Conservation (phyloP, 2,797 vertebrate genomes). For the Poecilia gillii region DNA sequence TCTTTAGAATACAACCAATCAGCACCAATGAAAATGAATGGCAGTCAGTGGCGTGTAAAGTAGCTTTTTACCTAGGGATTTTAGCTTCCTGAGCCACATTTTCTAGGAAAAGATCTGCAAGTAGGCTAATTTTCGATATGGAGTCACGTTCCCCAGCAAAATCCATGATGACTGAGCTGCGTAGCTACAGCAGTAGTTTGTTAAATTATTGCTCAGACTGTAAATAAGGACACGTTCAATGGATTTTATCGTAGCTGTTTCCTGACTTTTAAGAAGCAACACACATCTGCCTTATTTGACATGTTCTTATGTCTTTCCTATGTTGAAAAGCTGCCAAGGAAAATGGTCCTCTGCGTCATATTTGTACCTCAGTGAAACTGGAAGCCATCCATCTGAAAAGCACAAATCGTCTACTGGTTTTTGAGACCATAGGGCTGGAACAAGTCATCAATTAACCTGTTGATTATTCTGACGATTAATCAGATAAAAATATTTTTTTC, state of each 20-base stretch:
- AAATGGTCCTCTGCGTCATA: not conserved
- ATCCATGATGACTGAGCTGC: no score
- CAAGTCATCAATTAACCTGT: no score
- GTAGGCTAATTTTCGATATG: no score
- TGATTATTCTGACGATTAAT: no score
- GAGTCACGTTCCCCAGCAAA: no score
- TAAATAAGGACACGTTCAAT: not conserved
- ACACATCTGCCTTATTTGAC: not conserved
- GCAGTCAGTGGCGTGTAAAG: not conserved
- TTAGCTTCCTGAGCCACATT: no score
- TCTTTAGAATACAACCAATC: not conserved
- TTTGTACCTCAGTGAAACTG: not conserved
- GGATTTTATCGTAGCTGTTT: not conserved
- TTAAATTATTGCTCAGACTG: not conserved
- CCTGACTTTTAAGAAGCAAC: not conserved
- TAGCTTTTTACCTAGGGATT: no score
- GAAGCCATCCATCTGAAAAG: not conserved
- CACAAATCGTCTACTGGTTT: no score
- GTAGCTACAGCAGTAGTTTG: not conserved
- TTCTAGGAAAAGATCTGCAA: no score
- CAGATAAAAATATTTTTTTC: no score
- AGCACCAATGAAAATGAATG: not conserved
- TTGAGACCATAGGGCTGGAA: no score
- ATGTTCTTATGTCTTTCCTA: not conserved
- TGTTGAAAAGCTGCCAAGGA: not conserved